Base-by-base conservation (phyloP, 2,113 vertebrate species). In the Syngnathus floridae region DNA sequence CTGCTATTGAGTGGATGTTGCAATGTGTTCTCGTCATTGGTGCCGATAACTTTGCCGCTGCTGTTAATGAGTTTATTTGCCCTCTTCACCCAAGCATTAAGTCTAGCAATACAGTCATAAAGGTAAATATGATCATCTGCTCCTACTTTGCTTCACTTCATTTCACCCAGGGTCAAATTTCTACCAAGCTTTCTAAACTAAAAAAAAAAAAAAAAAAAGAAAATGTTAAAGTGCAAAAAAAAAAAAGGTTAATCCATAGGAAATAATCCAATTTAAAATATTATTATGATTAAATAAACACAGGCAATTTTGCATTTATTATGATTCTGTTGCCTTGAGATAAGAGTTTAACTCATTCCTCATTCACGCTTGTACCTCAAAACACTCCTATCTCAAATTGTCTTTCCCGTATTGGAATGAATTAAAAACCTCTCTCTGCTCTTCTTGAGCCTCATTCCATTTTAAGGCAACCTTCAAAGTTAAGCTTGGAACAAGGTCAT, bases 401-500 rank as follows among this genome's bases (percentile, higher is more conserved):
- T 41, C 40, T 12, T 3, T 41, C 40, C 10, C 11, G 9, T 11
- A 11, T 41, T 41, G 12, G 12, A 13, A 41, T 4, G 40, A 41
- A 41, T 4, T 2, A 41, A 41, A 7, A 12, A 55, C 13, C 22
- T 31, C 22, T 16, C 49, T 52, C 35, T 36, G 55, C 16, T 35
- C 31, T 59, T 59, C 57, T 59, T 40, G 10, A 59, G 36, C 36
- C 14, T 37, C 35, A 58, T 58, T 36, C 57, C 36, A 59, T 36
- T 59, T 59, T 59, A 36, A 59, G 57, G 22, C 17, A 40, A 59
- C 36, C 57, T 59, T 21, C 57, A 59, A 59, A 58, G 1, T 19
- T 58, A 9, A 59, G 17, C 8, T 38, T 59, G 36, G 57, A 38
- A 59, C n/a, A 17, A 38, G 37, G 31, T n/a, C 1, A 37, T 37